Conservation (phyloP, 2,113 vertebrate species). For the Xiphias gladius region DNA sequence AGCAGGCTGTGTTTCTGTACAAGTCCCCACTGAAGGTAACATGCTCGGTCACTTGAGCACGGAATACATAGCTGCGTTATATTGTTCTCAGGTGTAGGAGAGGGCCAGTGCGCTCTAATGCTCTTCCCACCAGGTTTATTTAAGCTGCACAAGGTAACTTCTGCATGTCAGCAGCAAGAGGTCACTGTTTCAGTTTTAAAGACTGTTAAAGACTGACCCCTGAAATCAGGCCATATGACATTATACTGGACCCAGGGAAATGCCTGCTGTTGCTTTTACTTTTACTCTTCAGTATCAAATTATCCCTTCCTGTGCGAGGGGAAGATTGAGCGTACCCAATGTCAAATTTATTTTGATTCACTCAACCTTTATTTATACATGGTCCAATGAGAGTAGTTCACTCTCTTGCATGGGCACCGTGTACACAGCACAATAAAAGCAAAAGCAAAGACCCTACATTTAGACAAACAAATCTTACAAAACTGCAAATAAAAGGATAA, state of each 20-base stretch:
- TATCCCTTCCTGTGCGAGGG: not conserved
- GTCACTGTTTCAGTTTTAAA: not conserved
- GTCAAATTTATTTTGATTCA: not conserved
- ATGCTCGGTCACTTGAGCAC: not conserved
- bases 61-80: not conserved
- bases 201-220: not conserved
- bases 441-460: not conserved
- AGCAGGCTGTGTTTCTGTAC: conserved; percentile 89
- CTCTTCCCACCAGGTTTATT: not conserved
- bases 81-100: not conserved
- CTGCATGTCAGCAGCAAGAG: conserved; percentile 10
- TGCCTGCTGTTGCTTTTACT: not conserved
- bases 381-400: not conserved
- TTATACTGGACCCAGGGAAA: not conserved
- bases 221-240: not conserved
- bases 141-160: not conserved
- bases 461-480: not conserved
- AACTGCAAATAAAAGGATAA: not conserved
- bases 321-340: not conserved
- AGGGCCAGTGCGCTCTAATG: not conserved
- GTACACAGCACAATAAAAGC: not conserved
- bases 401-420: not conserved
- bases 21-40: conserved; percentile 91
- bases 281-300: not conserved
- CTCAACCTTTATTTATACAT: not conserved